These are phyloP conservation scores for Tachypleus tridentatus DNA, from an alignment of 1,140 invertebrate species.

Conservation along the genomic window DNA sequence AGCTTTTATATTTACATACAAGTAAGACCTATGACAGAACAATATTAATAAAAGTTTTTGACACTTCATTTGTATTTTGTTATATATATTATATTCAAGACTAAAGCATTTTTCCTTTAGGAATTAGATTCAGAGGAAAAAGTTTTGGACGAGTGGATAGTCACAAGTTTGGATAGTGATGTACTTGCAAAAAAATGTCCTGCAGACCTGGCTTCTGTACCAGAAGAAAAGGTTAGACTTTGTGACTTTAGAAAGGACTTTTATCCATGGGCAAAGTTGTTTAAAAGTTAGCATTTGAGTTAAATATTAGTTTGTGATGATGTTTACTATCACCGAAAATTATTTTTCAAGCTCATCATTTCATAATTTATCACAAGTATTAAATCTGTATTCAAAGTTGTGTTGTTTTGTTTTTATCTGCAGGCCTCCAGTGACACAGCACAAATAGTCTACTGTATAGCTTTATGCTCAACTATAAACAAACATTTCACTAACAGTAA, in stretches of 20 bases:
- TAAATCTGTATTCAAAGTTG: too few relatives aligned
- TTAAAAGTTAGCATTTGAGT: not conserved
- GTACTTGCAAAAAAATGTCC: constrained; percentile 59
- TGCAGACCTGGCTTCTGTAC: constrained; percentile 42
- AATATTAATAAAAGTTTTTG: too few relatives aligned
- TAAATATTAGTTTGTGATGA: not conserved
- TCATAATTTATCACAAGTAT: not conserved
- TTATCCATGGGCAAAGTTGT: not conserved
- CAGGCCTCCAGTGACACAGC: too few relatives aligned
- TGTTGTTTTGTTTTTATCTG: too few relatives aligned
- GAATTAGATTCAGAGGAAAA: constrained; percentile 28
- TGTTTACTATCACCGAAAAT: not conserved
- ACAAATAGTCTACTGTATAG: too few relatives aligned
- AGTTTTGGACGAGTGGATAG: constrained; percentile 32
- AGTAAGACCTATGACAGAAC: too few relatives aligned
- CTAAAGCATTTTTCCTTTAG: constrained; percentile 22
- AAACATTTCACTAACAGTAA: too few relatives aligned
- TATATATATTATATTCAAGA: too few relatives aligned
- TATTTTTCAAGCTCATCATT: not conserved
- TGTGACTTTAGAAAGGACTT: not conserved
- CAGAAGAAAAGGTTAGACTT: constrained; percentile 41
- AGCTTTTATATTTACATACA: too few relatives aligned
- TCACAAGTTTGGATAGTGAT: constrained; percentile 50
- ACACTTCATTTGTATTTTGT: too few relatives aligned
- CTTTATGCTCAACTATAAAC: too few relatives aligned